phyloP scores from a whole-genome alignment of 2,888 invertebrate species.

The Lycia hirtaria region DNA sequence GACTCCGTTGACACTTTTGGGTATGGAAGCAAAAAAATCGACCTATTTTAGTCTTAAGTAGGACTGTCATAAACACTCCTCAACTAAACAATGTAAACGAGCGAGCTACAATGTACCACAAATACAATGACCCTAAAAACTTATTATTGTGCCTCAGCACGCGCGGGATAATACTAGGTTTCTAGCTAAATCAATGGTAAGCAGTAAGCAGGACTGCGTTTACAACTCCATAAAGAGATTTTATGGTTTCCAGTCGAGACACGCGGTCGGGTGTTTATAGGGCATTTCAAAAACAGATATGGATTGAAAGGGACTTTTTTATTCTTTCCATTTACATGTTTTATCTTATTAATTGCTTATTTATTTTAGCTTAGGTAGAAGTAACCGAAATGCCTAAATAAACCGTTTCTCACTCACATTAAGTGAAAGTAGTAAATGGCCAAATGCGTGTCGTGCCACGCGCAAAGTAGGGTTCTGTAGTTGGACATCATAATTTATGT shows the following conservation, averaged over 20 bases:
- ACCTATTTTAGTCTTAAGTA: no score
- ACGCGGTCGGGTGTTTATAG: conserved; percentile 2
- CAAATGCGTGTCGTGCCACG: no score
- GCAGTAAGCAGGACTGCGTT: conserved; percentile 13
- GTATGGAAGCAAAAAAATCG: no score
- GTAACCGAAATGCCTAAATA: no score
- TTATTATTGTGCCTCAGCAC: conserved; percentile 54
- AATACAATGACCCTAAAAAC: conserved; percentile 51
- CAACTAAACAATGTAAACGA: conserved; percentile 3
- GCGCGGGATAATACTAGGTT: conserved; percentile 57
- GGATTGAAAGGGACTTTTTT: background rate
- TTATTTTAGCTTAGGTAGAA: no score
- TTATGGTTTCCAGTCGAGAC: conserved; percentile 20
- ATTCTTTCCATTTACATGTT: no score
- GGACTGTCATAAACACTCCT: background rate
- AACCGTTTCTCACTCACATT: no score
- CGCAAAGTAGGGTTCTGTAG: no score
- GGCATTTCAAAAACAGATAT: conserved; percentile 1
- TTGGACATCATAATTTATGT: no score
- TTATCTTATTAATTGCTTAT: no score
- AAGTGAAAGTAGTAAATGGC: no score
- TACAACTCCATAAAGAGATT: conserved; percentile 14
- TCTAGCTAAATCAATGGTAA: conserved; percentile 16
- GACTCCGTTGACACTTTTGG: no score
- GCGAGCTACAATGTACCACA: conserved; percentile 10